Conservation (phyloP, 2,888 invertebrate genomes). For the Timandra comae region DNA sequence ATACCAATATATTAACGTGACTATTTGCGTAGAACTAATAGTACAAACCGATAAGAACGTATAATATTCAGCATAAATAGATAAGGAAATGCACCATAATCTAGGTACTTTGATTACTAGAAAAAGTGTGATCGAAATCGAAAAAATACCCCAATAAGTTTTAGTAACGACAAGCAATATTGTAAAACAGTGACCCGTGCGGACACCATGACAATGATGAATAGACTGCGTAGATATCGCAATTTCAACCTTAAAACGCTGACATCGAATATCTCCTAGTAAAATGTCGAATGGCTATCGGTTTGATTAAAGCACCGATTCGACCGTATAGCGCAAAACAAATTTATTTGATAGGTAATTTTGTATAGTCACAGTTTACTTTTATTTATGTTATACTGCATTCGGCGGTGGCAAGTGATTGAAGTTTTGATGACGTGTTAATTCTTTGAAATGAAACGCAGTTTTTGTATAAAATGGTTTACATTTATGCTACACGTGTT, state of each 20-base stretch:
- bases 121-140: no score
- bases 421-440: constrained; percentile 3
- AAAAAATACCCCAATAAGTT: no score
- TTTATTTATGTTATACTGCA: constrained; percentile 26
- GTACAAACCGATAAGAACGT: no score
- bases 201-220: constrained; percentile 9
- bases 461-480: no score
- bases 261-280: constrained; percentile 17
- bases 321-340: constrained; percentile 14
- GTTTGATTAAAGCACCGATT: constrained; percentile 23
- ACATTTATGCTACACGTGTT: no score
- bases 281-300: constrained; percentile 20
- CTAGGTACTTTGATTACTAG: no score
- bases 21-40: no score
- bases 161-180: neutral
- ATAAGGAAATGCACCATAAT: no score
- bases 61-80: no score
- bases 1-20: no score
- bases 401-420: constrained; percentile 21
- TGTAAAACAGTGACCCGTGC: neutral
- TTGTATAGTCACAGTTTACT: constrained; percentile 26
- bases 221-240: constrained; percentile 9
- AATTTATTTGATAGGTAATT: constrained; percentile 34
- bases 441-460: no score
- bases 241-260: constrained; percentile 15